Conservation (phyloP, 2,113 vertebrate species). For the Pleuronectes platessa region DNA sequence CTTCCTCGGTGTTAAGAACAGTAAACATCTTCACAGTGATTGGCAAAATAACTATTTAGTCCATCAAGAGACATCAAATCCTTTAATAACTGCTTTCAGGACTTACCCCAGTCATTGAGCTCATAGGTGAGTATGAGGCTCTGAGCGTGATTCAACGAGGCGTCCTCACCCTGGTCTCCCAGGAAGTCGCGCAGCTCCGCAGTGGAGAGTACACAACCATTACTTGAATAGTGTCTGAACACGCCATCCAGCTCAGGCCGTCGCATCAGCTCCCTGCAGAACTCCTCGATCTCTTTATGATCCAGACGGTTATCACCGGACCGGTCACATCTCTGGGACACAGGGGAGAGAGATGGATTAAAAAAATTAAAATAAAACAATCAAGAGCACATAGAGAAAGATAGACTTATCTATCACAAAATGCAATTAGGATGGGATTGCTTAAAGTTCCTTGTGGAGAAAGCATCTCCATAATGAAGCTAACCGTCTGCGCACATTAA, state of each 20-base stretch:
- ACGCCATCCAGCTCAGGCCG: conserved; percentile 92
- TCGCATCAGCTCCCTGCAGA: conserved; percentile 90
- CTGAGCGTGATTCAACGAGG: conserved; percentile 81
- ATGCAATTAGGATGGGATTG: conserved; percentile 41
- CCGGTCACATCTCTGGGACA: conserved; percentile 88
- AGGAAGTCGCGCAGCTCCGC: conserved; percentile 92
- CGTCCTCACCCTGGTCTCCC: conserved; percentile 90
- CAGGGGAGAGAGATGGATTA: not conserved
- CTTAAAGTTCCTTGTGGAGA: conserved; percentile 17
- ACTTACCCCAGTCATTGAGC: conserved; percentile 91
- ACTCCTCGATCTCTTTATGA: conserved; percentile 91
- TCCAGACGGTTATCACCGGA: conserved; percentile 88
- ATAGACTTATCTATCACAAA: not conserved
- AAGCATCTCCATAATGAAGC: conserved; percentile 28
- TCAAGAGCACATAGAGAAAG: not conserved
- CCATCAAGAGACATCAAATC: conserved; percentile 1
- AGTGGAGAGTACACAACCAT: conserved; percentile 86
- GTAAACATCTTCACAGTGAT: not conserved
- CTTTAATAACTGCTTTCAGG: conserved; percentile 19
- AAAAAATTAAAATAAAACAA: not conserved
- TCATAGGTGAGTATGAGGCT: conserved; percentile 87
- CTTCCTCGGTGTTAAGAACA: not conserved
- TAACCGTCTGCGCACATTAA: conserved; percentile 31
- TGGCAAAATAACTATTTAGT: conserved; percentile 21
- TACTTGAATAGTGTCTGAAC: conserved; percentile 88